phyloP scores from a whole-genome alignment of 2,797 vertebrate genomes.

The Tokudaia muenninki region DNA sequence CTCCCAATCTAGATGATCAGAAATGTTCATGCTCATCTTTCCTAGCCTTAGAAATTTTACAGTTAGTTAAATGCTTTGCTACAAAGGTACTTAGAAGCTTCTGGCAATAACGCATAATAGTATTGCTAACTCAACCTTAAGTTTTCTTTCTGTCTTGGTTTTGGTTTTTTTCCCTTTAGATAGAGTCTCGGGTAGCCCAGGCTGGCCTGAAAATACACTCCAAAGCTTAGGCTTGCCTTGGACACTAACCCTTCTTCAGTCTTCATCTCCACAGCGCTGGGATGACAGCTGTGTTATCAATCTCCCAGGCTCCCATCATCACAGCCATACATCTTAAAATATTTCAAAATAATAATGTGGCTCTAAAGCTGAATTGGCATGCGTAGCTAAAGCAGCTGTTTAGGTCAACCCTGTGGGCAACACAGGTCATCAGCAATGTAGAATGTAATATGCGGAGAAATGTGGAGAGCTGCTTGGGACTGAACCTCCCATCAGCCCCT shows the following conservation, averaged over 20 bases:
- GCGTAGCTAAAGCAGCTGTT: neutral
- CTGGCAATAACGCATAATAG: neutral
- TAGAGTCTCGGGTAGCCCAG: neutral
- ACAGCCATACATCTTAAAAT: neutral
- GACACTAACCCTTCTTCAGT: neutral
- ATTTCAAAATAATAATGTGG: neutral
- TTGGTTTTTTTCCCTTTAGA: neutral
- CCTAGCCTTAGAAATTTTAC: neutral
- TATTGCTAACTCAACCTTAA: neutral
- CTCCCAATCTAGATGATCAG: neutral
- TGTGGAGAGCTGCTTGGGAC: neutral
- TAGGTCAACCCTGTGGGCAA: no score
- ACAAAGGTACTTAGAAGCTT: neutral
- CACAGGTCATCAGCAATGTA: neutral
- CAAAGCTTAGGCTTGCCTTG: neutral
- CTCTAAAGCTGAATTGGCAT: slow-evolving; percentile 23
- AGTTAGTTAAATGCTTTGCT: neutral
- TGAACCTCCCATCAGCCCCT: neutral
- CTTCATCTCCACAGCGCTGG: neutral
- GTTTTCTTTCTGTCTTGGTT: neutral
- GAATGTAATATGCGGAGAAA: neutral
- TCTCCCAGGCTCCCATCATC: neutral
- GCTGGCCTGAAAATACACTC: neutral
- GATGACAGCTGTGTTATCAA: neutral
- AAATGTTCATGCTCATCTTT: neutral